Percentiles rank a stretch among this genome's conserved stretches.
Conservation (phyloP, 2,113 vertebrate genomes). For the Dipodomys spectabilis region DNA sequence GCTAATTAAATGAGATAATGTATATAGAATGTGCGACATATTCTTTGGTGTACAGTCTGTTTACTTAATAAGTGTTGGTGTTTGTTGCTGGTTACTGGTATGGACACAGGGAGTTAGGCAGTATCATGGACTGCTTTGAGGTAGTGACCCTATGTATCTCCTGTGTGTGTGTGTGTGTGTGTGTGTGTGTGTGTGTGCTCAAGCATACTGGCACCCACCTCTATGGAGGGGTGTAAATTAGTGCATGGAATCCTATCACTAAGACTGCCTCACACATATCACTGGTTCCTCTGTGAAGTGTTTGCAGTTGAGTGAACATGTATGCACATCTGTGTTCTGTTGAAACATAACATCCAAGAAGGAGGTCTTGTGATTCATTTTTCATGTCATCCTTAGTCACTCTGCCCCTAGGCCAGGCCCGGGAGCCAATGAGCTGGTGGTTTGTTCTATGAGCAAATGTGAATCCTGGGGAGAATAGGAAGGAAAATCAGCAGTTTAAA, state of each 20-base stretch:
- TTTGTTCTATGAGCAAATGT: conserved; percentile 64
- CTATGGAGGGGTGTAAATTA: not conserved
- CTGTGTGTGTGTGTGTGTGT: too few relatives aligned
- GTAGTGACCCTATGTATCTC: too few relatives aligned
- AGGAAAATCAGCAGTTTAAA: conserved; percentile 71
- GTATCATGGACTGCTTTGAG: not conserved
- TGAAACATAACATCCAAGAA: not conserved
- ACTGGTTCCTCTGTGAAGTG: not conserved
- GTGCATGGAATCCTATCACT: not conserved
- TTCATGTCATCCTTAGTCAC: conserved; percentile 35
- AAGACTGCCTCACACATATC: conserved; percentile 43
- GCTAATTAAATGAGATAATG: not conserved
- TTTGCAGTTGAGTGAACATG: conserved; percentile 5
- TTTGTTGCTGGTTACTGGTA: not conserved
- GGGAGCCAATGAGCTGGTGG: conserved; percentile 58
- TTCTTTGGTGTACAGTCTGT: not conserved
- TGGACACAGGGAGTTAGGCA: not conserved
- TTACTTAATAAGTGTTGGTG: not conserved
- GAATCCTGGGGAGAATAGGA: conserved; percentile 65
- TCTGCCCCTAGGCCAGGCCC: conserved; percentile 15
- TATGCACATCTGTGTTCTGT: conserved; percentile 23
- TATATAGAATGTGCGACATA: not conserved
- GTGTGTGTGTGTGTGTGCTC: not conserved
- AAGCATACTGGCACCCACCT: not conserved
- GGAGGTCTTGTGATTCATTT: conserved; percentile 63